phyloP scores from a whole-genome alignment of 2,797 vertebrate genomes.

The Sternarchorhynchus goeldii region DNA sequence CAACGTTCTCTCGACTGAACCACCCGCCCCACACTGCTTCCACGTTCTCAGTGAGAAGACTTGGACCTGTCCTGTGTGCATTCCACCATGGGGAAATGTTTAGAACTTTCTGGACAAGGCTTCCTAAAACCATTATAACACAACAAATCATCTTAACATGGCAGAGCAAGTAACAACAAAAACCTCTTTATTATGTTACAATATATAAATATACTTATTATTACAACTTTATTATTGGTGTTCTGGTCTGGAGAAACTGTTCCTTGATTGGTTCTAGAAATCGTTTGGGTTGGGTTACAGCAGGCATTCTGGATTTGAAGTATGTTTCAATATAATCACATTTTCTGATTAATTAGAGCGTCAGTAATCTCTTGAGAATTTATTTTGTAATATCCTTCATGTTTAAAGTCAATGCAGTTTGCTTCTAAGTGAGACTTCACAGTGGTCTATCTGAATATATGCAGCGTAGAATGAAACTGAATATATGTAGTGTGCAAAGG shows the following conservation, averaged over 20 bases:
- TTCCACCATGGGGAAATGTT: neutral
- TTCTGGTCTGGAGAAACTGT: constrained; percentile 9
- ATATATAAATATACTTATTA: neutral
- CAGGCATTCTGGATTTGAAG: constrained; percentile 9
- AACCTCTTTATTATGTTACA: neutral
- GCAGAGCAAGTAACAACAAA: neutral
- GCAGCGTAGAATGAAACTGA: too few relatives aligned
- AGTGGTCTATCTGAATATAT: too few relatives aligned
- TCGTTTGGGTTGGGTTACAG: constrained; percentile 5
- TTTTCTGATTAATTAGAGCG: neutral
- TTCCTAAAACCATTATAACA: neutral
- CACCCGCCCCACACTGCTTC: constrained; percentile 2
- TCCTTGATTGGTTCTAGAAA: neutral
- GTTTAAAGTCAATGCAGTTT: neutral
- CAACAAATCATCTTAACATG: neutral
- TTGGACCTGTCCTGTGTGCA: neutral
- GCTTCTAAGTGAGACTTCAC: too few relatives aligned
- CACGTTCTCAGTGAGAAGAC: neutral
- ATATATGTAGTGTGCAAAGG: too few relatives aligned
- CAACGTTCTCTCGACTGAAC: constrained; percentile 27
- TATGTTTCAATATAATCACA: neutral
- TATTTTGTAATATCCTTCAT: neutral
- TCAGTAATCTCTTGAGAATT: neutral
- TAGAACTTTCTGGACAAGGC: neutral
- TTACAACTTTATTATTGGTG: neutral